Evolutionary conservation across 2,888 invertebrate genomes (phyloP).

Genomic region (Steromphala cineraria): DNA sequence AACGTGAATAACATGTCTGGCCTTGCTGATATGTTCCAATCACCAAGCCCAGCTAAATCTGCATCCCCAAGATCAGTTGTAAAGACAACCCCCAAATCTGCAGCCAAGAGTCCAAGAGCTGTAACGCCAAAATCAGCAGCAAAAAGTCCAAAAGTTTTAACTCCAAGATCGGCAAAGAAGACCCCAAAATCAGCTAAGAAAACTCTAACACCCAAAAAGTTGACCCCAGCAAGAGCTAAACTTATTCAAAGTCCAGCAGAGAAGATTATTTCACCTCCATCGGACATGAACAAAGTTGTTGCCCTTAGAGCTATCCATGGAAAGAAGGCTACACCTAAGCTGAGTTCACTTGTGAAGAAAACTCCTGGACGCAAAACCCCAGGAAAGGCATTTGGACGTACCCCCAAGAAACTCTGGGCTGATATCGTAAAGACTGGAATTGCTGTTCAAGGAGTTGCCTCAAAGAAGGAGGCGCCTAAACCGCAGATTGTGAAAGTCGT

Average conservation of each 20-base stretch:
- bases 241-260: conserved; percentile 32
- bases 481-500: conserved; percentile 21
- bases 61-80: conserved; percentile 11
- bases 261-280: conserved; percentile 45
- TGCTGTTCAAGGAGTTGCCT: conserved; percentile 38
- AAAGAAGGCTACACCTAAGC: conserved; percentile 63
- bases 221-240: not conserved
- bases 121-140: conserved; percentile 15
- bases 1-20: conserved; percentile 41
- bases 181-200: conserved; percentile 29
- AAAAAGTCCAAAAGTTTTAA: conserved; percentile 39
- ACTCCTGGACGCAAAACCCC: conserved; percentile 22
- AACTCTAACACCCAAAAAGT: conserved; percentile 19
- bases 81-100: conserved; percentile 7
- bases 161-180: conserved; percentile 43
- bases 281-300: conserved; percentile 59
- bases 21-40: conserved; percentile 34
- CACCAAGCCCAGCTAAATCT: conserved; percentile 26
- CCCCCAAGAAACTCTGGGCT: conserved; percentile 55
- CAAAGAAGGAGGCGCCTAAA: conserved; percentile 36
- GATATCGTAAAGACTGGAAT: conserved; percentile 62
- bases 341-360: conserved; percentile 37
- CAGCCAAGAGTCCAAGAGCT: not conserved
- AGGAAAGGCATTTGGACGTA: conserved; percentile 21
- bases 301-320: conserved; percentile 69